phyloP scores from a whole-genome alignment of 1,140 invertebrate species.

The Drosophila watanabei region DNA sequence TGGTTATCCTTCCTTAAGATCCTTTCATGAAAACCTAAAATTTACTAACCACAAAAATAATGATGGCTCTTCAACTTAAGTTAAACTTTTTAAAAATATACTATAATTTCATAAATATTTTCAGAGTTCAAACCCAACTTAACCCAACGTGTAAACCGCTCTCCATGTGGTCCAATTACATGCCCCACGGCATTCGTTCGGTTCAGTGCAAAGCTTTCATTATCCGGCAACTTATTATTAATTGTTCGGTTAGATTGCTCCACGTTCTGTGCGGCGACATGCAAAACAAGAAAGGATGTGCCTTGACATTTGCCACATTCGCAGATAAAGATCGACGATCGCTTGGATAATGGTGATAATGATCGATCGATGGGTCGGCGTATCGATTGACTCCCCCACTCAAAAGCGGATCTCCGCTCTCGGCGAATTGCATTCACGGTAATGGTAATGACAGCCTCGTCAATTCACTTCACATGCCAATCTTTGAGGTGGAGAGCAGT shows the following conservation, averaged over 20 bases:
- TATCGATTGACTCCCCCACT: conserved; percentile 35
- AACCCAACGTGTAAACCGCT: conserved; percentile 14
- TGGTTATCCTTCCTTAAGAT: no score
- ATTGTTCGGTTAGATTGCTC: conserved; percentile 43
- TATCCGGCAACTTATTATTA: conserved; percentile 55
- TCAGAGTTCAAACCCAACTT: background rate
- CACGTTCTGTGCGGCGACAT: conserved; percentile 34
- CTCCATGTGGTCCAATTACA: conserved; percentile 23
- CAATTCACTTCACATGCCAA: conserved; percentile 33
- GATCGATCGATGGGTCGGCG: conserved; percentile 56
- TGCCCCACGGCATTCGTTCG: conserved; percentile 13
- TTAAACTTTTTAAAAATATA: background rate
- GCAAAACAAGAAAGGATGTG: conserved; percentile 67
- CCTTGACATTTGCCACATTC: conserved; percentile 73
- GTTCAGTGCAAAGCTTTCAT: conserved; percentile 37
- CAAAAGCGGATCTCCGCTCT: conserved; percentile 18
- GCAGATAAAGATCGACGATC: conserved; percentile 46
- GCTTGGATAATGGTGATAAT: conserved; percentile 57
- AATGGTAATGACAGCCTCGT: conserved; percentile 73
- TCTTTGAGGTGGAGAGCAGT: conserved; percentile 7
- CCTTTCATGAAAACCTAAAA: no score
- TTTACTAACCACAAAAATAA: no score
- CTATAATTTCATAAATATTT: background rate
- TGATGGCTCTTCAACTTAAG: no score
- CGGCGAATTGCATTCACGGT: conserved; percentile 63